Evolutionary conservation across 2,888 invertebrate genomes (phyloP).

Genomic region (Opisthograptis luteolata): DNA sequence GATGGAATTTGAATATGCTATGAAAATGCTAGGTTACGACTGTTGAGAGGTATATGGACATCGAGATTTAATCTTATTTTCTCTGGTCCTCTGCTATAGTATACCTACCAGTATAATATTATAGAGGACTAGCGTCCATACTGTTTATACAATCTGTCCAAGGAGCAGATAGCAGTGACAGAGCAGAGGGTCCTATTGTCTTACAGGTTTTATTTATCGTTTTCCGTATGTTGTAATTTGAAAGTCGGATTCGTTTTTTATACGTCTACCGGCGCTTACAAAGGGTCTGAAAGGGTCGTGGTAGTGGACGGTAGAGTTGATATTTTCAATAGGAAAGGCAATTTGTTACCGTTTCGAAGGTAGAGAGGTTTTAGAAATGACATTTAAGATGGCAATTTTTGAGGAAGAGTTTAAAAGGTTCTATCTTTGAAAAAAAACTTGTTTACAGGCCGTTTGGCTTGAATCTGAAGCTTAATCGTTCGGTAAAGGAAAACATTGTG

Average conservation of each 20-base stretch:
- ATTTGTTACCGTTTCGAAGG: constrained; percentile 9
- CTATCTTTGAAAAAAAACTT: too few species aligned
- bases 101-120: too few species aligned
- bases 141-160: constrained; percentile 4
- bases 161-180: constrained; percentile 25
- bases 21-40: too few species aligned
- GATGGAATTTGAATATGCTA: too few species aligned
- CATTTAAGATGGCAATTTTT: too few species aligned
- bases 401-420: background rate
- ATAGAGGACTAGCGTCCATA: background rate
- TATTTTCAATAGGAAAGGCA: constrained; percentile 2
- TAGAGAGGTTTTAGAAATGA: background rate
- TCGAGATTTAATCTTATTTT: too few species aligned
- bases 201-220: constrained; percentile 61
- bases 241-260: constrained; percentile 52
- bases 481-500: too few species aligned
- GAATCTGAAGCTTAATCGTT: too few species aligned
- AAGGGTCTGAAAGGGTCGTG: constrained; percentile 1
- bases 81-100: too few species aligned
- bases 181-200: constrained; percentile 42
- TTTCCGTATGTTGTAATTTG: constrained; percentile 62
- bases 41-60: too few species aligned
- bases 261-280: constrained; percentile 28
- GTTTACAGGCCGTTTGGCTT: too few species aligned
- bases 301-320: constrained; percentile 1